Conservation (phyloP, 2,113 vertebrate species). For the Leucopsar rothschildi region DNA sequence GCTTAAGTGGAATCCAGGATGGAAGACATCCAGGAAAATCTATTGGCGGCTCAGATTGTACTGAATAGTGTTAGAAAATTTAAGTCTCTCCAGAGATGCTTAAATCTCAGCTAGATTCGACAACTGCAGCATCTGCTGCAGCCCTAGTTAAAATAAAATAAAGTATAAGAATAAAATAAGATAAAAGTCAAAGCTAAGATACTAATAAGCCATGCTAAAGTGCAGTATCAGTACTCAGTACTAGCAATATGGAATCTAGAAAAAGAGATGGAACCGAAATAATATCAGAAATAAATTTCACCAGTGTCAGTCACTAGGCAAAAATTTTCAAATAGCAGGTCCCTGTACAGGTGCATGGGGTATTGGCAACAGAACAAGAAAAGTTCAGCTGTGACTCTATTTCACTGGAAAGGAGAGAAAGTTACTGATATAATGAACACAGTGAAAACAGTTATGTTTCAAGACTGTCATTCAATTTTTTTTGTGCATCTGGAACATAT, state of each 20-base stretch:
- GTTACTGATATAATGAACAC: conserved; percentile 17
- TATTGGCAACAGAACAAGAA: conserved; percentile 2
- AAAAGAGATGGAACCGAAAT: neutral
- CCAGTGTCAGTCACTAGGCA: neutral
- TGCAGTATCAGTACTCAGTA: neutral
- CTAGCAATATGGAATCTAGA: neutral
- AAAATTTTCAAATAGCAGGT: conserved; percentile 23
- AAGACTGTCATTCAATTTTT: neutral
- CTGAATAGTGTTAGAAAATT: conserved; percentile 62
- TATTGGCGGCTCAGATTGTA: conserved; percentile 37
- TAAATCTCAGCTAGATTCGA: conserved; percentile 37
- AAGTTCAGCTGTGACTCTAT: conserved; percentile 1
- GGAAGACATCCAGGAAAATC: conserved; percentile 70
- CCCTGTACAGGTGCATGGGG: conserved; percentile 46
- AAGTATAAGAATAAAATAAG: neutral
- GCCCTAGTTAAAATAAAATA: neutral
- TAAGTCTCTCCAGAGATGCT: conserved; percentile 63
- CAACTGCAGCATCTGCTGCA: conserved; percentile 20
- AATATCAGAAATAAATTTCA: neutral
- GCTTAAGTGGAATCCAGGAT: conserved; percentile 60
- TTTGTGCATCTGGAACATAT: conserved; percentile 45
- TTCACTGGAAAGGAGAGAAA: conserved; percentile 27
- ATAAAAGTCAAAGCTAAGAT: neutral
- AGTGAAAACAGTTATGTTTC: conserved; percentile 47
- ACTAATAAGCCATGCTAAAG: neutral